These are phyloP conservation scores for zebrafish (Danio rerio) DNA, from an alignment of 2,113 vertebrate genomes.

Conservation along the genomic window GRCz12tu NC_133194.1:30907501-30908000, in stretches of 20 bases:
- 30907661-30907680: conserved; percentile 59
- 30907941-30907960: conserved; percentile 17
- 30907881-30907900: conserved; percentile 41
- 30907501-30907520: conserved; percentile 52
- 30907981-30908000: background rate
- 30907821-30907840: conserved; percentile 2
- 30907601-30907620: conserved; percentile 54
- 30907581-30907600: conserved; percentile 54
- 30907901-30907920: conserved; percentile 29
- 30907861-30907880: conserved; percentile 12
- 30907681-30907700: conserved; percentile 43
- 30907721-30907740: conserved; percentile 52
- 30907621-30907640: conserved; percentile 48
- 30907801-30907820: conserved; percentile 44
- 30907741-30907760: conserved; percentile 56
- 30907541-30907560: conserved; percentile 61
- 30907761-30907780: conserved; percentile 38
- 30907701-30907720: conserved; percentile 58
- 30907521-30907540: conserved; percentile 43
- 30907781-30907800: conserved; percentile 48
- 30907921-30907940: conserved; percentile 23
- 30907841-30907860: conserved; percentile 36
- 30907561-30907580: conserved; percentile 55
- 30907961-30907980: conserved; percentile 13
- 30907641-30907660: conserved; percentile 40